Conservation (phyloP, 2,888 invertebrate species). For the Drosophila nr. fundita region DNA sequence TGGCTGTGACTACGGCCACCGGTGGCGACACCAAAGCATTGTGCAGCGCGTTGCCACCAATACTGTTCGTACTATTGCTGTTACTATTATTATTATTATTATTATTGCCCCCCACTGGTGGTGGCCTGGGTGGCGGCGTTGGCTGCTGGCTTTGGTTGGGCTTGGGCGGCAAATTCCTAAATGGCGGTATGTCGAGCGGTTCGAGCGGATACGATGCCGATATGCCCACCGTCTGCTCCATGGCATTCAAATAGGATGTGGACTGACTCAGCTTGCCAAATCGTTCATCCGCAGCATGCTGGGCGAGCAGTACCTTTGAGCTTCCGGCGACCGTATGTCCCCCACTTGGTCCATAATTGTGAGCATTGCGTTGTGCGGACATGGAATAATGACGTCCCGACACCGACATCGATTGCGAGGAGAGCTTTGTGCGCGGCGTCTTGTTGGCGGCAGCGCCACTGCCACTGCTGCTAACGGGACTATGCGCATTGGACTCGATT, state of each 20-base stretch:
- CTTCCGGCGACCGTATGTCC: conserved; percentile 48
- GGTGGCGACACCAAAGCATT: conserved; percentile 61
- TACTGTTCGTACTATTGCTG: conserved; percentile 23
- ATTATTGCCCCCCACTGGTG: conserved; percentile 53
- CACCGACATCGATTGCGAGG: conserved; percentile 84
- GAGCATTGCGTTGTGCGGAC: conserved; percentile 61
- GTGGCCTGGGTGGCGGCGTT: conserved; percentile 68
- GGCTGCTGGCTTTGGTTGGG: conserved; percentile 72
- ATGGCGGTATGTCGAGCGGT: conserved; percentile 62
- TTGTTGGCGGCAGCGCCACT: conserved; percentile 32
- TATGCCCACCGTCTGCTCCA: conserved; percentile 72
- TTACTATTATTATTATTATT: conserved; percentile 29
- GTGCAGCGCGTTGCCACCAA: conserved; percentile 36
- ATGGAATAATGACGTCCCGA: conserved; percentile 75
- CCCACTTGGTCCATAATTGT: conserved; percentile 46
- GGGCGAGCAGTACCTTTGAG: conserved; percentile 59
- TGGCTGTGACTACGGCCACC: conserved; percentile 49
- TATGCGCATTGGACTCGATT: conserved; percentile 56
- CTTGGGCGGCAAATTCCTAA: conserved; percentile 68
- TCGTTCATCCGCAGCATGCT: conserved; percentile 68
- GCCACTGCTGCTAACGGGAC: conserved; percentile 49
- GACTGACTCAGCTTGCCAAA: conserved; percentile 83
- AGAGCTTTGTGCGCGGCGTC: conserved; percentile 77
- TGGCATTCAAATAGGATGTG: conserved; percentile 82
- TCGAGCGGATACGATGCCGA: conserved; percentile 68